Evolutionary conservation across 1,140 invertebrate species (phyloP), one percentile per base, ranked within the genome.

Genomic region (Nomia melanderi): DNA sequence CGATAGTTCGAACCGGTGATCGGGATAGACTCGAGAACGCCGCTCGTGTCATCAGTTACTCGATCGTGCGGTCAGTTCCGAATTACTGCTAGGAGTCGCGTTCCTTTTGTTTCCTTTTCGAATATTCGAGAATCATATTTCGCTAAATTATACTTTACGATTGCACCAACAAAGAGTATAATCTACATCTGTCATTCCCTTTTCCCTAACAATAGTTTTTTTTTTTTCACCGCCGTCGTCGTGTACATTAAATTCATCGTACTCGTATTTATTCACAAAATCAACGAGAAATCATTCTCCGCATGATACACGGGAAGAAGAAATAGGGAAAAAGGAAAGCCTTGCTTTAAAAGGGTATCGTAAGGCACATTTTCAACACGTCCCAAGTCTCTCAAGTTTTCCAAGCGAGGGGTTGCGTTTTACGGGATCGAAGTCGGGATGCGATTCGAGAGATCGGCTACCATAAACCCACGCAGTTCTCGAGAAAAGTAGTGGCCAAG

Each of bases 301-400:
- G 50, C 31, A 33, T 1, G 23, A 33, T 25, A 1, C 6, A 41
- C 3, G 14, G n/a, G 9, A 39, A 20, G 9, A 33, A 54, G 7
- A 59, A 33, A 20, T 4, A 5, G 20, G 27, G 14, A 57, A 44
- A 25, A 53, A 36, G n/a, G 11, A 67, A 81, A 73, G 60, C 44
- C 65, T 83, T 62, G 59, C 70, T 79, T 85, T 67, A 53, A 81
- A 78, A 75, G 74, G n/a, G 75, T 82, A 87, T 84, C 76, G 79
- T 88, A 88, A 88, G 87, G 87, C 87, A 88, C 87, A 88, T 86
- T 83, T 85, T 86, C 63, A 70, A 86, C 77, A 86, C 78, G 75
- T 78, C 79, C 72, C 70, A 62, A 83, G 75, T 79, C 78, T 86
- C 80, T 78, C 64, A 54, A 17, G 2, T 44, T 72, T 25, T 31